These are phyloP conservation scores for Antheraea mylitta DNA, from an alignment of 1,140 invertebrate species.

Conservation along the genomic window DNA sequence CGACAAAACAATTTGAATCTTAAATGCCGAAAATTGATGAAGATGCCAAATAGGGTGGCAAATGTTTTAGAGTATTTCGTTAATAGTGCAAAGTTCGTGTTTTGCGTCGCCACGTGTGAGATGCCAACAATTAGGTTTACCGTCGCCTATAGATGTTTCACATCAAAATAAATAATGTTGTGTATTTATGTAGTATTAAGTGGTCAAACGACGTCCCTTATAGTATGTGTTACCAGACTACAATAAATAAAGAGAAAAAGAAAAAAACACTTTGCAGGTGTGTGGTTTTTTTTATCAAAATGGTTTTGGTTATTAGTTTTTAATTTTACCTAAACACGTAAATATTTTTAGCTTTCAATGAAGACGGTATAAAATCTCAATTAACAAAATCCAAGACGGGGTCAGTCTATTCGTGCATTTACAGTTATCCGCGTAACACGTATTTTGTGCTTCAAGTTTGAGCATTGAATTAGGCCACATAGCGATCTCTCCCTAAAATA, in stretches of 20 bases:
- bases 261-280: constrained; percentile 38
- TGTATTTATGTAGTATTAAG: too few relatives aligned
- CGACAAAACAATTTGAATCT: too few relatives aligned
- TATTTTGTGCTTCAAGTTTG: constrained; percentile 79
- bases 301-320: constrained; percentile 68
- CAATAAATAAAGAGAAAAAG: constrained; percentile 31
- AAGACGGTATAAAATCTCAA: constrained; percentile 46
- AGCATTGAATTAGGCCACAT: constrained; percentile 80
- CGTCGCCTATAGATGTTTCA: too few relatives aligned
- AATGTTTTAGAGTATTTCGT: too few relatives aligned
- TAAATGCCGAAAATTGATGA: too few relatives aligned
- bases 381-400: constrained; percentile 44
- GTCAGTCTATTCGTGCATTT: constrained; percentile 72
- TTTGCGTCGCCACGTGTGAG: too few relatives aligned
- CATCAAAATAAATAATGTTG: too few relatives aligned
- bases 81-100: too few relatives aligned
- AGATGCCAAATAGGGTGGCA: too few relatives aligned
- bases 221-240: constrained; percentile 30
- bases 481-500: constrained; percentile 80
- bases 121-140: too few relatives aligned
- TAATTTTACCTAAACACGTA: constrained; percentile 56
- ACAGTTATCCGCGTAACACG: constrained; percentile 78
- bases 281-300: constrained; percentile 53
- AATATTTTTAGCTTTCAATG: constrained; percentile 44
- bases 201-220: constrained; percentile 19